phyloP scores from a whole-genome alignment of 2,113 vertebrate genomes.

The Corythornis vintsioides region DNA sequence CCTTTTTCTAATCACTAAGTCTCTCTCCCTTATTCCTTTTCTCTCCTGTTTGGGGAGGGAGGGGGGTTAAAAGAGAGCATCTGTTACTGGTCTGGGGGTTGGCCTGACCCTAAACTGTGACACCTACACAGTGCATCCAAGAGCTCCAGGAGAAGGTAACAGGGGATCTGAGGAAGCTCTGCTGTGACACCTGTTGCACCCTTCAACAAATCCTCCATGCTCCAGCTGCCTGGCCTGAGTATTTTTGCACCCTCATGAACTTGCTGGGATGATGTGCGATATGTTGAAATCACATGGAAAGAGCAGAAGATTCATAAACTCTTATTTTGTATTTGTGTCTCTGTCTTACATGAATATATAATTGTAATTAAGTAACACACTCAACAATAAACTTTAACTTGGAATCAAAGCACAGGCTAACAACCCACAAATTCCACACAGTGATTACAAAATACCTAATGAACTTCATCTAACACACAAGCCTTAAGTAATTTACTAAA shows the following conservation, averaged over 20 bases:
- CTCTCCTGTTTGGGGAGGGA: too few relatives aligned
- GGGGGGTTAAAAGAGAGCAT: too few relatives aligned
- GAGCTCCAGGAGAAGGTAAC: neutral
- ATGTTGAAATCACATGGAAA: neutral
- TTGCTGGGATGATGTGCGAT: neutral
- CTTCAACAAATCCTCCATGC: rapidly evolving
- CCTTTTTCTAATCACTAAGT: too few relatives aligned
- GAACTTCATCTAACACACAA: neutral
- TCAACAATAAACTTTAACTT: neutral
- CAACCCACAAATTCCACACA: neutral
- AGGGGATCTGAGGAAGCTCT: neutral
- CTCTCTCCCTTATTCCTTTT: too few relatives aligned
- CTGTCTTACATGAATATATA: neutral
- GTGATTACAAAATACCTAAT: constrained; percentile 17
- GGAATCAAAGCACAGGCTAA: neutral
- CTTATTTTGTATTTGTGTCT: neutral
- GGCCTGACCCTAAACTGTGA: too few relatives aligned
- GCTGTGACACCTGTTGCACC: neutral
- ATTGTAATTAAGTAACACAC: neutral
- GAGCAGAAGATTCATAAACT: neutral
- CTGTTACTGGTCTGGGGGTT: too few relatives aligned
- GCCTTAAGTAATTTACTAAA: constrained; percentile 57
- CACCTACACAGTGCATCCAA: rapidly evolving
- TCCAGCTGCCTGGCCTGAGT: neutral
- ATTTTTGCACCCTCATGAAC: neutral